Percentiles rank a stretch among this genome's conserved stretches.
These are phyloP conservation scores for Zaprionus vittiger DNA, from an alignment of 1,140 invertebrate species.

Conservation along the genomic window DNA sequence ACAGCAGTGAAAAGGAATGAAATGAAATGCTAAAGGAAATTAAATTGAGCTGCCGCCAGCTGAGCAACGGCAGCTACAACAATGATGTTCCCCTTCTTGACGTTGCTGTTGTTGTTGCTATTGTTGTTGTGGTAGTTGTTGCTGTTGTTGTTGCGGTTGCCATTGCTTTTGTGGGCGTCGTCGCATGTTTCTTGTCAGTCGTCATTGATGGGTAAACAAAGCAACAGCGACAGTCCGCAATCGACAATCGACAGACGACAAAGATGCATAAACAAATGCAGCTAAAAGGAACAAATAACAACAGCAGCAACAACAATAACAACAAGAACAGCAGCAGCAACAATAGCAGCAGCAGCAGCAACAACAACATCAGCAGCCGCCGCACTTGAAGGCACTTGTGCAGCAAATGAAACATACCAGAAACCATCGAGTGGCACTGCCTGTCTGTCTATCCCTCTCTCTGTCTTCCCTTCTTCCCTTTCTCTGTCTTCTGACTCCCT, in stretches of 20 bases:
- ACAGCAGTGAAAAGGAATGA: constrained; percentile 27
- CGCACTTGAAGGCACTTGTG: constrained; percentile 51
- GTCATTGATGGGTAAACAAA: constrained; percentile 80
- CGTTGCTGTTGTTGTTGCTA: constrained; percentile 36
- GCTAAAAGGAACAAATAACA: constrained; percentile 64
- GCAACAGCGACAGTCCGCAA: constrained; percentile 35
- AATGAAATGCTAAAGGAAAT: constrained; percentile 69
- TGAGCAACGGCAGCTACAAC: constrained; percentile 25
- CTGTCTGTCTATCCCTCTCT: neutral
- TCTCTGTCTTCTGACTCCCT: neutral
- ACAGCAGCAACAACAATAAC: constrained; percentile 40
- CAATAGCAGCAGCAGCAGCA: constrained; percentile 22
- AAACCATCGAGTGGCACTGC: constrained; percentile 39
- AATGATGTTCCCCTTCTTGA: constrained; percentile 16
- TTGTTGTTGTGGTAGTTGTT: constrained; percentile 24
- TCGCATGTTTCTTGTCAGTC: constrained; percentile 77
- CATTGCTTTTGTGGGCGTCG: constrained; percentile 50
- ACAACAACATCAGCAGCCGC: constrained; percentile 19
- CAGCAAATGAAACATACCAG: constrained; percentile 76
- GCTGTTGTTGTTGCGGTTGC: constrained; percentile 33
- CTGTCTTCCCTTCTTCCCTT: neutral
- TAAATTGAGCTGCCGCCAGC: constrained; percentile 65
- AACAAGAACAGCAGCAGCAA: constrained; percentile 43
- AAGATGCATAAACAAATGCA: constrained; percentile 78
- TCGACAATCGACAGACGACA: constrained; percentile 69